Evolutionary conservation across 2,888 invertebrate species (phyloP), one percentile per base, ranked within the genome.

Genomic region (Dicycla oo): DNA sequence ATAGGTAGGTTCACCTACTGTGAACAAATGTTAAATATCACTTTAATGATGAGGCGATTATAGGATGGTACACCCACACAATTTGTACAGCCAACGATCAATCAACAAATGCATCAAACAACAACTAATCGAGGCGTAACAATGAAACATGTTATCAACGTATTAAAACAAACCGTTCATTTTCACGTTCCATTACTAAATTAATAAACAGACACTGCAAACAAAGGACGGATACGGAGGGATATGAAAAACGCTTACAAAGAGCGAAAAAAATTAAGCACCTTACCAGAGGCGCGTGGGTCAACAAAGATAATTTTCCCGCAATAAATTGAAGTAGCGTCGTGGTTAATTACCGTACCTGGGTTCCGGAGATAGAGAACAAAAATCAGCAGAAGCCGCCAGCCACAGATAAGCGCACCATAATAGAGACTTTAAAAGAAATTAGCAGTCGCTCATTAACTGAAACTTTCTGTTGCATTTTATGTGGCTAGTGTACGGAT

Each of bases 231-330:
- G 71, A 70, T 81, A 80, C 83, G 67, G 63, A 80, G 66, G 83
- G 80, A 83, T 88, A 86, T 85, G 87, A 90, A 91, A 90, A 91
- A 86, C 80, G 92, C 88, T 89, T 88, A 88, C 88, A 90, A 88
- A 90, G 88, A 88, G 85, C 79, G 88, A 80, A 88, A 92, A 93
- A 91, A 91, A 89, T 89, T 89, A 92, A 91, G 90, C 88, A 88
- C 88, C 88, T 89, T 86, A 83, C 74, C 78, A 86, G 85, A 88
- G 88, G 90, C 91, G 90, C 91, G 90, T 93, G 94, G 92, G 92
- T 92, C 93, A 94, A 94, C 94, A 94, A 89, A 93, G 93, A 94
- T 94, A 94, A 93, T 93, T 91, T 92, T 79, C 81, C 89, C 86
- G 92, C 90, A 90, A 92, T 93, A 93, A 94, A 93, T 93, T 92